Conservation (phyloP, 1,140 invertebrate genomes). For the Dysdera silvatica region DNA sequence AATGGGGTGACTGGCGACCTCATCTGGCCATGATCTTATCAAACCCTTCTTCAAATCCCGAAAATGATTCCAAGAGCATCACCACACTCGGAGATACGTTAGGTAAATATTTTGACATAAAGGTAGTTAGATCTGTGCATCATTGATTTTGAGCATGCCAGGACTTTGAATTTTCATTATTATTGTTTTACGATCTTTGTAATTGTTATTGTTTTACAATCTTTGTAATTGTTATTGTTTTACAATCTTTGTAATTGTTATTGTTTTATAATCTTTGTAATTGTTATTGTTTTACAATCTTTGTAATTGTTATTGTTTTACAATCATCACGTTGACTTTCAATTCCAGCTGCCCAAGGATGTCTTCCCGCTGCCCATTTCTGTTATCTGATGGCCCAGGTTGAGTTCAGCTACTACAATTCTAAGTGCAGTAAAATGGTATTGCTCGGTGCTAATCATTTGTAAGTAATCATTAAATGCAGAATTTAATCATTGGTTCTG, state of each 20-base stretch:
- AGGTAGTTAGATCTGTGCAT: constrained; percentile 5
- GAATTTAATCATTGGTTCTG: neutral
- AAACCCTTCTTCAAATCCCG: constrained; percentile 67
- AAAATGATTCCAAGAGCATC: constrained; percentile 74
- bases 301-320: neutral
- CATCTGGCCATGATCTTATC: constrained; percentile 90
- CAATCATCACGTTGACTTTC: neutral
- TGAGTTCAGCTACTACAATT: constrained; percentile 57
- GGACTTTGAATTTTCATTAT: too few relatives aligned
- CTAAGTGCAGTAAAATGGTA: constrained; percentile 58
- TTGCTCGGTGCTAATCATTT: constrained; percentile 60
- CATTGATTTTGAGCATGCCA: neutral
- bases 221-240: constrained; percentile 26
- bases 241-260: neutral
- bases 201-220: constrained; percentile 1
- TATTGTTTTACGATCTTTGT: constrained; percentile 3
- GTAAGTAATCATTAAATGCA: constrained; percentile 31
- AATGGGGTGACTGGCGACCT: constrained; percentile 91
- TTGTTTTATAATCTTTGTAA: neutral
- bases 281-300: neutral
- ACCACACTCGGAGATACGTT: constrained; percentile 61
- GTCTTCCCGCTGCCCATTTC: constrained; percentile 77
- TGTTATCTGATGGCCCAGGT: constrained; percentile 84
- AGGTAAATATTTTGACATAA: constrained; percentile 40
- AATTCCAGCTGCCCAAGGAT: constrained; percentile 51